Base-by-base conservation (phyloP, 2,888 invertebrate genomes). In the Crocallis elinguaria region DNA sequence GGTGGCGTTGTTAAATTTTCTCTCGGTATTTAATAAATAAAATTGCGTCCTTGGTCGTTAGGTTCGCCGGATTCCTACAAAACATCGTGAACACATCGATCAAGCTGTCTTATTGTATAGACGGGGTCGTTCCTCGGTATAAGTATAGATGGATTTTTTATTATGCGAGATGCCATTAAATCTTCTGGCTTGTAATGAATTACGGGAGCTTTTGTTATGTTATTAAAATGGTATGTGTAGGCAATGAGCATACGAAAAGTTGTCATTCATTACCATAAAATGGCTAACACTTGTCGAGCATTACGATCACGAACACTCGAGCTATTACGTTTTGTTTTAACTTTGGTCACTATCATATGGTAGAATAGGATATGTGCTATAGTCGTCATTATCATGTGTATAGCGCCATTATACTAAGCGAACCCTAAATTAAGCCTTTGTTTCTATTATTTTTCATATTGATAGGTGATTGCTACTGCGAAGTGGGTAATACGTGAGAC, bases 91-190 rank as follows among this genome's bases (percentile, higher is more conserved):
- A 77, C 78, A 67, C 84, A 86, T 86, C 85, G 76, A 86, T 86
- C 86, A 86, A 84, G 69, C 79, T 81, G 85, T 82, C 84, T 79
- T 79, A 73, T 78, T 77, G 77, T 79, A 84, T 82, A 82, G 85
- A 81, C 76, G 77, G 73, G 76, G 74, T 75, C 77, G 74, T 61
- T 76, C 70, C 61, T 72, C 67, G 57, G 68, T 75, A 75, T 77
- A 76, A 75, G 71, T 71, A 69, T 60, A 66, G 67, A 73, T 70
- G 65, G 69, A 66, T 75, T 71, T 75, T 78, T 77, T 81, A 78
- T 76, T 77, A 77, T 75, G 70, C 71, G 73, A 77, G 73, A 75
- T 75, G 69, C 73, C 71, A 72, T 79, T 76, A 75, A 76, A 75
- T 79, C 71, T 77, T 69, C 64, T 62, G 65, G 64, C 62, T 65